A percentile compares a stretch with the other conserved stretches of the same genome.
These are phyloP conservation scores for Euplagia quadripunctaria DNA, from an alignment of 2,888 invertebrate species.

Conservation along the genomic window DNA sequence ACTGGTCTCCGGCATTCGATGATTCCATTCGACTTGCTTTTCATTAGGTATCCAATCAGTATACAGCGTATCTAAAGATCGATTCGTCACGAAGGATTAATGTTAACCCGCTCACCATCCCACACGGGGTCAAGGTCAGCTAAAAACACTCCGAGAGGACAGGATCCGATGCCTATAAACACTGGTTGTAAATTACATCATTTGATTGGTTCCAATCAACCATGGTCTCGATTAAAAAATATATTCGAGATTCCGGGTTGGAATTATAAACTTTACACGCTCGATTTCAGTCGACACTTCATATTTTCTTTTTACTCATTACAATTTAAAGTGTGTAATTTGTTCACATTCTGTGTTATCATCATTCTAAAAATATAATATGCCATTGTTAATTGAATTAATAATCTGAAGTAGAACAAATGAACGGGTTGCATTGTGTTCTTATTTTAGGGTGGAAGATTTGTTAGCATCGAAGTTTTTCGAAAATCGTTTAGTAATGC, in stretches of 20 bases:
- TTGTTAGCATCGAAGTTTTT: slow-evolving; percentile 1
- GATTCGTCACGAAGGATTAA: slow-evolving; percentile 82
- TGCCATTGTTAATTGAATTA: slow-evolving; percentile 49
- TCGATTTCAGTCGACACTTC: slow-evolving; percentile 68
- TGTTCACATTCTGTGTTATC: slow-evolving; percentile 54
- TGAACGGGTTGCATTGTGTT: slow-evolving; percentile 22
- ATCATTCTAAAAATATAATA: slow-evolving; percentile 42
- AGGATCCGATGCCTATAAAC: slow-evolving; percentile 66
- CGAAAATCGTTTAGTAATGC: neutral
- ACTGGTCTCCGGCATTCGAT: slow-evolving; percentile 56
- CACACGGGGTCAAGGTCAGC: slow-evolving; percentile 70
- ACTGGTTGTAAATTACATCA: slow-evolving; percentile 78
- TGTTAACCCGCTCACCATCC: slow-evolving; percentile 54
- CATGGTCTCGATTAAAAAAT: slow-evolving; percentile 77
- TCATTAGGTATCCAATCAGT: slow-evolving; percentile 78
- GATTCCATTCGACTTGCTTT: slow-evolving; percentile 66
- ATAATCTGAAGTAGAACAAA: slow-evolving; percentile 43
- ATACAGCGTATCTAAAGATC: slow-evolving; percentile 67
- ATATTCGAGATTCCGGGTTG: slow-evolving; percentile 60
- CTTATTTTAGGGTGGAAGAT: slow-evolving; percentile 3
- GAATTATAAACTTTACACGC: slow-evolving; percentile 65
- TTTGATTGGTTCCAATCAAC: slow-evolving; percentile 85
- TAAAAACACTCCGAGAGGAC: slow-evolving; percentile 53
- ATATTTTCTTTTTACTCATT: slow-evolving; percentile 53
- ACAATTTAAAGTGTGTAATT: slow-evolving; percentile 53